Evolutionary conservation across 2,797 vertebrate species (phyloP), one percentile per base, ranked within the genome.

Genomic region (Malurus splendens): DNA sequence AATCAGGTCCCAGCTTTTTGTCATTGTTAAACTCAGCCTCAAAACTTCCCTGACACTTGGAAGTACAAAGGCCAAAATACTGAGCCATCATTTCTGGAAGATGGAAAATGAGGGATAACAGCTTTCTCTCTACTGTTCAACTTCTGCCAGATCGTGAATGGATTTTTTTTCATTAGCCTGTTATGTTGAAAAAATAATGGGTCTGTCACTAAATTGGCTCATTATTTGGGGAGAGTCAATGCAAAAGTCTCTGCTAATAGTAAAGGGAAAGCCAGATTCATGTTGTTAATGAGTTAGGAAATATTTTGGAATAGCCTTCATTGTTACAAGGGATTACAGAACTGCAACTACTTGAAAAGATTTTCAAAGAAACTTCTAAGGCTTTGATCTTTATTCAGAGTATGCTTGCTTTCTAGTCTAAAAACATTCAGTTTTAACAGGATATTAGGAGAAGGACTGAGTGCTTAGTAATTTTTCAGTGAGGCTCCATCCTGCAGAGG

Each of bases 321-420:
- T 71, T 84, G 65, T 90, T 92, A 75, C 23, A 70, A 73, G 57
- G 38, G 36, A 66, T 82, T 75, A 68, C 19, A 73, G 78, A 88
- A 70, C 70, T 85, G 44, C 87, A 79, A 55, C 67, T 79, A 56
- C 91, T 91, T 90, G 65, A 89, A 84, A 95, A 92, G 82, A 39
- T 81, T 90, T 93, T 90, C 88, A 92, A 86, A 90, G 66, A 55
- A 93, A 52, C 51, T 89, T 79, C 7, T 24, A 27, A 64, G 24
- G 56, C 92, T 95, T 94, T 95, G 90, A 91, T 95, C 87, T 90
- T 67, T 88, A 56, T 80, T 92, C 87, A 39, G 70, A 72, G 80
- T 15, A 20, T 59, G 57, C 82, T 89, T 90, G 55, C 79, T 94
- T 92, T 77, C 74, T 80, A 72, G 88, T 85, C 50, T 81, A 60